These are phyloP conservation scores for Meleagris gallopavo DNA, from an alignment of 2,113 vertebrate species.

Conservation along the genomic window DNA sequence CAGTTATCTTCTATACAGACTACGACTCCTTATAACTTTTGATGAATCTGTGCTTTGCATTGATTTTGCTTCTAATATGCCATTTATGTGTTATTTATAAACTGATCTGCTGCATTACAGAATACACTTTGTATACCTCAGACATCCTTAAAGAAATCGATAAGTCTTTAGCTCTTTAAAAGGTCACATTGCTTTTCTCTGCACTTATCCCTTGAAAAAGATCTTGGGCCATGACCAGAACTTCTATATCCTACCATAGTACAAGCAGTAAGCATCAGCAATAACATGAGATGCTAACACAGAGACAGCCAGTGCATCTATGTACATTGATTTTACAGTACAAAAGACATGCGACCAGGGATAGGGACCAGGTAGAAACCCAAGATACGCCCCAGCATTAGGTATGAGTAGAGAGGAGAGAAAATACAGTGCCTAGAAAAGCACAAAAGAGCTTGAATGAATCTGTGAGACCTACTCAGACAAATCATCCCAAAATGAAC, in stretches of 20 bases:
- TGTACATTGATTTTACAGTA: too few species aligned
- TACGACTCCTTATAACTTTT: neutral
- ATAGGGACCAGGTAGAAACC: neutral
- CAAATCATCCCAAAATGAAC: neutral
- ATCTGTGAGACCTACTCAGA: neutral
- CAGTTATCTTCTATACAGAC: neutral
- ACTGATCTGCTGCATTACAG: neutral
- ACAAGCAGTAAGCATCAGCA: neutral
- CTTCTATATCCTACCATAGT: neutral
- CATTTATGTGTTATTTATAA: conserved; percentile 22
- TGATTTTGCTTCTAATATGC: neutral
- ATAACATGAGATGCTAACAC: neutral
- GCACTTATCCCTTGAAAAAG: neutral
- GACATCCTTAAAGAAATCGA: neutral
- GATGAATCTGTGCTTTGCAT: conserved; percentile 10
- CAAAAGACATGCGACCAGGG: neutral
- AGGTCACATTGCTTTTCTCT: neutral
- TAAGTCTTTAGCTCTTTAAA: neutral
- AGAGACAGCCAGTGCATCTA: neutral
- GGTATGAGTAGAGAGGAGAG: too few species aligned
- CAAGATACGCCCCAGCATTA: too few species aligned
- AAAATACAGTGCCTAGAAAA: neutral
- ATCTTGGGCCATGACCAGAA: neutral
- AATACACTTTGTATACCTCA: neutral
- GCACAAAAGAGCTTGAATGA: neutral